Conservation (phyloP, 2,888 invertebrate species). For the Galerucella pusilla region DNA sequence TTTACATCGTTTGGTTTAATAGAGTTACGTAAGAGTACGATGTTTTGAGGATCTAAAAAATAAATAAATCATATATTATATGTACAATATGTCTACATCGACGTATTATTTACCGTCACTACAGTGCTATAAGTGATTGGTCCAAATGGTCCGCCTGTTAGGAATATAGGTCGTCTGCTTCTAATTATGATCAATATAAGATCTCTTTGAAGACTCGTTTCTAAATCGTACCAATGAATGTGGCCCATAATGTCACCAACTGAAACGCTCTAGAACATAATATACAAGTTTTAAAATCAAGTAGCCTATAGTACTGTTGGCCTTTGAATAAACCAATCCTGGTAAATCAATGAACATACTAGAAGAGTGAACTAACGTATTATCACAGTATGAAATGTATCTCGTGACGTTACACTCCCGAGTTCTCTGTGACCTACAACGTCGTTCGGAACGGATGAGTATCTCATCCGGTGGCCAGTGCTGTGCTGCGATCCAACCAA, state of each 20-base stretch:
- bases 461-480: no score
- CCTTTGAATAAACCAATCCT: no score
- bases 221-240: constrained; percentile 45
- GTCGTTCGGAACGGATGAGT: no score
- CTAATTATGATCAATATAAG: constrained; percentile 42
- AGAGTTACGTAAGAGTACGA: constrained; percentile 46
- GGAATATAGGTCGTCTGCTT: constrained; percentile 40
- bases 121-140: constrained; percentile 43
- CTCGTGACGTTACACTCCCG: no score
- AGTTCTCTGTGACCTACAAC: no score
- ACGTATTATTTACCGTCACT: constrained; percentile 25
- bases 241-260: constrained; percentile 41
- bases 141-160: constrained; percentile 45
- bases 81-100: not conserved
- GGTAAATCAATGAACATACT: no score
- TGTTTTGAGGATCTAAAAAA: constrained; percentile 46
- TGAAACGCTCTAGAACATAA: constrained; percentile 36
- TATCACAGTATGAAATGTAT: no score
- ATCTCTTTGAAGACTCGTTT: constrained; percentile 43
- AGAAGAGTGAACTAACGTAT: no score
- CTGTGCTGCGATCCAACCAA: no score
- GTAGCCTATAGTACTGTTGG: no score
- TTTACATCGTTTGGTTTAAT: constrained; percentile 36
- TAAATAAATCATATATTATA: no score
- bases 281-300: no score